Evolutionary conservation across 2,113 vertebrate genomes (phyloP).

Genomic region (Erythrocercus mccallii): DNA sequence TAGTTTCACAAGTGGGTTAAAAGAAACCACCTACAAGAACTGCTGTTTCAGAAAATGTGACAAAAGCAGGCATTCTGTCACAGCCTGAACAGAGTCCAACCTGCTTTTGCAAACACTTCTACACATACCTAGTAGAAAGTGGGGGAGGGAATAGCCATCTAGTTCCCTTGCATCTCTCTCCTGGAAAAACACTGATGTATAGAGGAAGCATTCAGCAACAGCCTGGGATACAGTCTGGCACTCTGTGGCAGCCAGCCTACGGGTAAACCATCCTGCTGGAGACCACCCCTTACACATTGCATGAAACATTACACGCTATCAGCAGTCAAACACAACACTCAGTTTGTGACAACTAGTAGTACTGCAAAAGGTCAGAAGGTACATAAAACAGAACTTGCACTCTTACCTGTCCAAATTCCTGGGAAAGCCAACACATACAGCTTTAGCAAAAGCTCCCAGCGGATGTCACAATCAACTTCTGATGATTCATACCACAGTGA

Average conservation of each 20-base stretch:
- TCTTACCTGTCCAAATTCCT: background rate
- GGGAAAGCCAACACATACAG: background rate
- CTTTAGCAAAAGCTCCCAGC: background rate
- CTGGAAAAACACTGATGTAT: background rate
- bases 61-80: slow-evolving; percentile 1
- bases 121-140: background rate
- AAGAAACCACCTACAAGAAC: slow-evolving; percentile 20
- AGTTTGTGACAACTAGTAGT: background rate
- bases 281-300: background rate
- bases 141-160: background rate
- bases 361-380: background rate
- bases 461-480: background rate
- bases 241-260: background rate
- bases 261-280: background rate
- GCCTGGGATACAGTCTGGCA: background rate
- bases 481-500: background rate
- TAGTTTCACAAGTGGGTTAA: background rate
- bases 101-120: background rate
- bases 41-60: background rate
- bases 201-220: background rate
- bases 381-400: background rate
- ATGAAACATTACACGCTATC: rapidly evolving
- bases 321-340: background rate
- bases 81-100: background rate
- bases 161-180: background rate